A percentile compares a stretch with the other conserved stretches of the same genome.
Conservation (phyloP, 1,140 invertebrate species). For the Meloidogyne exigua region DNA sequence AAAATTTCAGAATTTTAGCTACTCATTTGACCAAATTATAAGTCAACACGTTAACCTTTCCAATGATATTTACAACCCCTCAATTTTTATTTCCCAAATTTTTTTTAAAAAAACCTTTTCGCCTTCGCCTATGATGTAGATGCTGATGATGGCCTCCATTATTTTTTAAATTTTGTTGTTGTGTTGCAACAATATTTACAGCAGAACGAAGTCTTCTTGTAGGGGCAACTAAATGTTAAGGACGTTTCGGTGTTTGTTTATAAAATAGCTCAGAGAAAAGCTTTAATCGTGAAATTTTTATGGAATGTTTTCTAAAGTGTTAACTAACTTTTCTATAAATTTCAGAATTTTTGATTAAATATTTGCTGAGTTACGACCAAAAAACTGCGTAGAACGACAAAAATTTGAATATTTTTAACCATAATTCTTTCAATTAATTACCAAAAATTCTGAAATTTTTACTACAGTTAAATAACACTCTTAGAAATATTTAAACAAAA, state of each 20-base stretch:
- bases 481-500: not conserved
- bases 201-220: not conserved
- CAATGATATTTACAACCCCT: too few relatives aligned
- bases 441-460: not conserved
- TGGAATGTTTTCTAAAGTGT: too few relatives aligned
- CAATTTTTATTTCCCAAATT: not conserved
- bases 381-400: too few relatives aligned
- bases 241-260: too few relatives aligned
- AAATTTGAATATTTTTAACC: not conserved
- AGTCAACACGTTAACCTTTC: too few relatives aligned
- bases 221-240: not conserved
- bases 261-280: too few relatives aligned
- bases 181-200: slow-evolving; percentile 7
- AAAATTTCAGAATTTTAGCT: too few relatives aligned
- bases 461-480: not conserved
- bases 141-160: not conserved
- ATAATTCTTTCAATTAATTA: not conserved
- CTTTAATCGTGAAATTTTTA: too few relatives aligned
- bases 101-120: not conserved
- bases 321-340: too few relatives aligned
- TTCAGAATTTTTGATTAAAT: not conserved
- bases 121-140: not conserved
- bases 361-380: not conserved
- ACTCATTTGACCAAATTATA: too few relatives aligned
- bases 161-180: slow-evolving; percentile 1